Evolutionary conservation across 2,797 vertebrate genomes (phyloP), one percentile per base, ranked within the genome.

Genomic region (Micromesistius poutassou): DNA sequence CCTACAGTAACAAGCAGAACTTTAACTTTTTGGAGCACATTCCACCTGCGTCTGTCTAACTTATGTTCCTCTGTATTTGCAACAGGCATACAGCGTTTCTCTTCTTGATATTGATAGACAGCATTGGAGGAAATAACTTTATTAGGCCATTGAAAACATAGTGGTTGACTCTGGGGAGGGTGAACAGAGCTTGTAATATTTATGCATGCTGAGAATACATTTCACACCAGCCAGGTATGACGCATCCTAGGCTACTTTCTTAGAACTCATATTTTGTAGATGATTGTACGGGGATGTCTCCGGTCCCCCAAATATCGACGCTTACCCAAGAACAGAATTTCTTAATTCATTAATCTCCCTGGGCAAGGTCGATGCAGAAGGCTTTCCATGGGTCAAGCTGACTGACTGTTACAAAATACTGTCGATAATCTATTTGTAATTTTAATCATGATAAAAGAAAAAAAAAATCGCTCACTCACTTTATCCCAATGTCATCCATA

Each of bases 361-460:
- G 70, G 5, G 2, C 12, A 19, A 68, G 1, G 13, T 33, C 13
- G 31, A 31, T 22, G 70, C 70, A 16, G 9, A 31, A 31, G 12
- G 13, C 3, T 68, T 25, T 5, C 28, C 30, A 30, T 55, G 74
- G 30, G 14, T 55, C 74, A 33, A 35, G 46, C 30, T 70, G n/a
- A 73, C 86, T 79, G 80, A 76, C 84, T 86, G 89, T 90, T 85
- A 3, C 83, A 87, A 78, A 80, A 74, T 81, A 81, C 79, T 75
- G 30, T 25, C 25, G 8, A 33, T 16, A 31, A 75, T 66, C 22
- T 12, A 7, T 36, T 75, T 75, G 31, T 66, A 62, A 35, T 66
- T 75, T 66, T 35, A n/a, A n/a, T 9, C 12, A 38, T 13, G 25
- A 66, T 19, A 75, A 3, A 35, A 75, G 36, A 36, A 79, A 74